Conservation (phyloP, 2,113 vertebrate species). For the Cyanistes caeruleus region DNA sequence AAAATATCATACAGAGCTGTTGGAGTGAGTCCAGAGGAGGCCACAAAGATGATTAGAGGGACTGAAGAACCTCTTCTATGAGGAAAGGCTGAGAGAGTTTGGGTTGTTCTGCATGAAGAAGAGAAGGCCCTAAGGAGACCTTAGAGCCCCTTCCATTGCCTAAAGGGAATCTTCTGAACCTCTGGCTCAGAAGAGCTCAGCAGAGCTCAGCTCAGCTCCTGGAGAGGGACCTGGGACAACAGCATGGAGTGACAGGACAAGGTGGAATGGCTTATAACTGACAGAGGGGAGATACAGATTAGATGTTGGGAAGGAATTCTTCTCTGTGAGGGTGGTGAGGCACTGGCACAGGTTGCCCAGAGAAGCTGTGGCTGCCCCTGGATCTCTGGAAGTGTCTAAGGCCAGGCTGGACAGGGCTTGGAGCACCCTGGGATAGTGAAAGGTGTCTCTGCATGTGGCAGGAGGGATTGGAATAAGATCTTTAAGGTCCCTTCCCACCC, state of each 20-base stretch:
- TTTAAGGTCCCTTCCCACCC: not conserved
- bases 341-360: not conserved
- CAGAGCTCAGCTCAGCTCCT: too few relatives aligned
- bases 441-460: not conserved
- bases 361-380: not conserved
- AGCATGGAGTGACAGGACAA: not conserved
- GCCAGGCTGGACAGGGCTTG: accelerated
- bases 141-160: not conserved
- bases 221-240: not conserved
- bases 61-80: not conserved
- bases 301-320: not conserved
- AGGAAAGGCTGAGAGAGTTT: not conserved
- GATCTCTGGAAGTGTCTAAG: not conserved
- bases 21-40: not conserved
- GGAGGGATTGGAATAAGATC: accelerated
- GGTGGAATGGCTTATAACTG: not conserved
- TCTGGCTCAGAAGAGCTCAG: not conserved
- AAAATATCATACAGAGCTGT: not conserved
- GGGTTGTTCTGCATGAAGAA: not conserved
- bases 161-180: not conserved
- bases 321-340: not conserved
- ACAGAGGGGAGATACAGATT: not conserved
- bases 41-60: not conserved
- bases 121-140: not conserved
- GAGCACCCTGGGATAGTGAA: not conserved